phyloP scores from a whole-genome alignment of 2,113 vertebrate species.

The Thryonomys swinderianus region DNA sequence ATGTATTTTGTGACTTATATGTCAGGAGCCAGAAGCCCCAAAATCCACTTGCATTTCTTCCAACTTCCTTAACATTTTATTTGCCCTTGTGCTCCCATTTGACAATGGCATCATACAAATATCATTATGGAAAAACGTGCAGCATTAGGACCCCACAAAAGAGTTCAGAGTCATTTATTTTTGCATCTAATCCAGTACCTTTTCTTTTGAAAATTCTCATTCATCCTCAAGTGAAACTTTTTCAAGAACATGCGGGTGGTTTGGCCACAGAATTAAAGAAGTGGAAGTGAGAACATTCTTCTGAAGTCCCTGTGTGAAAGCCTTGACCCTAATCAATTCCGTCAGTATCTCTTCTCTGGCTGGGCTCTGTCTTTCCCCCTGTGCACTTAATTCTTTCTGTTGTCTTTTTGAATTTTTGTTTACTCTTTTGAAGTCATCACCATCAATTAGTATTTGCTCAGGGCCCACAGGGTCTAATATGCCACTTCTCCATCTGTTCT shows the following conservation, averaged over 20 bases:
- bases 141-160: background rate
- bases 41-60: slow-evolving; percentile 56
- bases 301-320: background rate
- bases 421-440: slow-evolving; percentile 64
- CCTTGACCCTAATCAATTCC: background rate
- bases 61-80: slow-evolving; percentile 61
- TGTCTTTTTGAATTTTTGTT: slow-evolving; percentile 67
- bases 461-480: background rate
- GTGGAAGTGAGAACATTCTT: background rate
- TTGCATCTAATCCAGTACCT: background rate
- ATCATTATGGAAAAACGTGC: background rate
- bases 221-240: background rate
- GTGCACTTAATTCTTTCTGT: slow-evolving; percentile 54
- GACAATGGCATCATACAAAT: background rate
- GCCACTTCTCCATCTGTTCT: slow-evolving; percentile 70
- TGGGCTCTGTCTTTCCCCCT: background rate
- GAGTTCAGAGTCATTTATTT: background rate
- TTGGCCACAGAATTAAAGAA: background rate
- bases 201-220: background rate
- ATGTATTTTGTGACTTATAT: slow-evolving; percentile 39
- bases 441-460: slow-evolving; percentile 54
- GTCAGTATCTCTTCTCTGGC: background rate
- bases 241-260: background rate
- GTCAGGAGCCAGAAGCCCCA: slow-evolving; percentile 54
- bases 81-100: background rate